These are phyloP conservation scores for Pimpla rufipes DNA, from an alignment of 2,888 invertebrate species.

Conservation along the genomic window DNA sequence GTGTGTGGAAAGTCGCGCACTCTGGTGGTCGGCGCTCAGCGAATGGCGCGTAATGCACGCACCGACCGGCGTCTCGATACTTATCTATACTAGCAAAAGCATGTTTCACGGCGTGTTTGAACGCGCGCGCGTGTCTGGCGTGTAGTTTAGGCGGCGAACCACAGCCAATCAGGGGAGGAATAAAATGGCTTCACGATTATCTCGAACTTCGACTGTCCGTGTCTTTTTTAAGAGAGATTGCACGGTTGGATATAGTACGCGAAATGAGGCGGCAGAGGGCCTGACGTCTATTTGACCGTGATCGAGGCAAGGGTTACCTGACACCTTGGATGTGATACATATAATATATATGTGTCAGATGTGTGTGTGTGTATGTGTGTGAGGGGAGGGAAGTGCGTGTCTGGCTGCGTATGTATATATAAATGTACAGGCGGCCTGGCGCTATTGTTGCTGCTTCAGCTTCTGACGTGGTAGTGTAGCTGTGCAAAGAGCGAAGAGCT, in stretches of 20 bases:
- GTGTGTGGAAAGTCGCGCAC: not conserved
- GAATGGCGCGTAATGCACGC: not conserved
- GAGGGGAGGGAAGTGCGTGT: no score
- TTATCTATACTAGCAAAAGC: not conserved
- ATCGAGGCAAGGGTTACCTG: constrained; percentile 10
- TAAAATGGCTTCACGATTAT: no score
- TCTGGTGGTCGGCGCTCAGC: not conserved
- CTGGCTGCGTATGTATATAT: not conserved
- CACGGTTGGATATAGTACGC: not conserved
- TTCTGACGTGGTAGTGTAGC: constrained; percentile 35
- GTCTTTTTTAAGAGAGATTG: not conserved
- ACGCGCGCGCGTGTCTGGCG: no score
- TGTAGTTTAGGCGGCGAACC: no score
- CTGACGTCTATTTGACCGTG: constrained; percentile 11
- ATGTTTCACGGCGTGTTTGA: no score
- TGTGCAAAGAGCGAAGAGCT: constrained; percentile 58
- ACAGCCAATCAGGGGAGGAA: no score
- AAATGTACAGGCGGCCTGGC: not conserved
- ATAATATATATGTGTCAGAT: not conserved
- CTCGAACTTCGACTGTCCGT: not conserved
- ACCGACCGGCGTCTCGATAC: not conserved
- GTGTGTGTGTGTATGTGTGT: not conserved
- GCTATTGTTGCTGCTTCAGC: constrained; percentile 30
- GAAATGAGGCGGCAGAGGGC: not conserved
- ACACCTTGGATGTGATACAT: not conserved